Percentiles rank a stretch among this genome's conserved stretches.
These are phyloP conservation scores for Zygaena filipendulae DNA, from an alignment of 2,888 invertebrate species.

Conservation along the genomic window DNA sequence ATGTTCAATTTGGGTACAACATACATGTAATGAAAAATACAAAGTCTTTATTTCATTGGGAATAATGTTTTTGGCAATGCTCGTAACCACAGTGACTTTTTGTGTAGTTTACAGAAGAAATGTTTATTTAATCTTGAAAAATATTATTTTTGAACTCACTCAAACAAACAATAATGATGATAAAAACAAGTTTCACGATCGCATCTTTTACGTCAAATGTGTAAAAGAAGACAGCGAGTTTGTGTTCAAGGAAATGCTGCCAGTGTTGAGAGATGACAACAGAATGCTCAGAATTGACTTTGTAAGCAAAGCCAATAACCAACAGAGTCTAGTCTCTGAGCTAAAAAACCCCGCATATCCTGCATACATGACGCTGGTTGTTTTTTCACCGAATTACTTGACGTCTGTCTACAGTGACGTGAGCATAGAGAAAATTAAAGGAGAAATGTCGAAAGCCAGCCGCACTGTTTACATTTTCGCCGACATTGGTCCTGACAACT, in stretches of 20 bases:
- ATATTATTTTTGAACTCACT: constrained; percentile 24
- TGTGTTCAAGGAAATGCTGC: constrained; percentile 39
- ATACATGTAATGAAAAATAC: no score
- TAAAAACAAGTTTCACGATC: constrained; percentile 27
- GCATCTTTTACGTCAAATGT: no score
- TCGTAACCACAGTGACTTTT: no score
- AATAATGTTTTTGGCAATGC: no score
- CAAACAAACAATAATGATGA: constrained; percentile 24
- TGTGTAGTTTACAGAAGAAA: no score
- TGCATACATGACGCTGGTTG: no score
- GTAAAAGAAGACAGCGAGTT: constrained; percentile 44
- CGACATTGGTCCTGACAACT: constrained; percentile 51
- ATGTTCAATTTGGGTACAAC: no score
- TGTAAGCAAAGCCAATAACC: constrained; percentile 22
- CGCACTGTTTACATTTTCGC: constrained; percentile 47
- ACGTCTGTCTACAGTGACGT: constrained; percentile 45
- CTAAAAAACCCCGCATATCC: no score
- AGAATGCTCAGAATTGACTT: no score
- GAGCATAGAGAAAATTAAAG: constrained; percentile 51
- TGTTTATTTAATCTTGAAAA: constrained; percentile 6
- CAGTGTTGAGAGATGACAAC: constrained; percentile 33
- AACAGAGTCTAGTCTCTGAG: no score
- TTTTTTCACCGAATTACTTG: constrained; percentile 54
- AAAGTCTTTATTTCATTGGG: no score
- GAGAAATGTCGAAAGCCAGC: constrained; percentile 43